These are phyloP conservation scores for Danio rerio DNA, from an alignment of 2,113 vertebrate species.

Conservation along the genomic window GRCz12tu NC_133184.1:2890001-2890500, in stretches of 20 bases:
- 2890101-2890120: slow-evolving; percentile 44
- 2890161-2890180: slow-evolving; percentile 14
- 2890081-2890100: slow-evolving; percentile 18
- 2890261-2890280: slow-evolving; percentile 70
- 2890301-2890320: slow-evolving; percentile 99
- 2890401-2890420: slow-evolving; percentile 98
- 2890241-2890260: slow-evolving; percentile 75
- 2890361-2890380: slow-evolving; percentile 99
- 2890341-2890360: slow-evolving; percentile 99
- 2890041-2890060: background rate
- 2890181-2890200: background rate
- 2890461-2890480: slow-evolving; percentile 96
- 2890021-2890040: slow-evolving; percentile 33
- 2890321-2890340: slow-evolving; percentile 99
- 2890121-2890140: background rate
- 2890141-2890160: background rate
- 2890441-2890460: slow-evolving; percentile 94
- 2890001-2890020: slow-evolving; percentile 38
- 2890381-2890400: slow-evolving; percentile 99
- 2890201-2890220: slow-evolving; percentile 2
- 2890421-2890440: slow-evolving; percentile 99
- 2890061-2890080: slow-evolving; percentile 7
- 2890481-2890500: slow-evolving; percentile 84
- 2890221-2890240: slow-evolving; percentile 50
- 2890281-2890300: slow-evolving; percentile 74